These are phyloP conservation scores for Pogonognathellus flavescens DNA, from an alignment of 1,140 invertebrate species.

Conservation along the genomic window DNA sequence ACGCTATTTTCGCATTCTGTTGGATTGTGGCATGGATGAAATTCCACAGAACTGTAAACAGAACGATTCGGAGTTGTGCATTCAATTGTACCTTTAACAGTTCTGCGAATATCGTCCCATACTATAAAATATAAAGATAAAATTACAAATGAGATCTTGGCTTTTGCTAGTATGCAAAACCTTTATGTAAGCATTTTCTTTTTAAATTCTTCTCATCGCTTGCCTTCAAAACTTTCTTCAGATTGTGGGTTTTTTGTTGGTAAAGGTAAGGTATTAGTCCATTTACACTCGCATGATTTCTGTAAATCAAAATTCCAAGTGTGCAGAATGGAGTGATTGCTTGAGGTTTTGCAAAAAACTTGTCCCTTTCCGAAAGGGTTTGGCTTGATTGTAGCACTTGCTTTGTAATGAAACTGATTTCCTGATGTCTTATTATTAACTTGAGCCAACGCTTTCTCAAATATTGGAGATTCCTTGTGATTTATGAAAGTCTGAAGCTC, in stretches of 20 bases:
- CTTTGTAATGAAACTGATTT: not conserved
- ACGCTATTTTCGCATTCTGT: conserved; percentile 31
- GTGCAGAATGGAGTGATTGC: not conserved
- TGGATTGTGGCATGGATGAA: conserved; percentile 10
- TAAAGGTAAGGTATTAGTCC: not conserved
- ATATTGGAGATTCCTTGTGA: not conserved
- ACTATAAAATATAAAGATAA: not conserved
- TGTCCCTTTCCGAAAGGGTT: not conserved
- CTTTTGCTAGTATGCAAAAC: too few species aligned
- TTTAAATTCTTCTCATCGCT: too few species aligned
- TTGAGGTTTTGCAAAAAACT: conserved; percentile 18
- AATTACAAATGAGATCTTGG: too few species aligned
- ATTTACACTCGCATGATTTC: not conserved
- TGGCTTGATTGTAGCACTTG: not conserved
- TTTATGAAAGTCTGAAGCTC: not conserved
- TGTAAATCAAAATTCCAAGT: conserved; percentile 12
- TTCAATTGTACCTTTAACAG: not conserved
- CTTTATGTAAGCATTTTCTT: too few species aligned
- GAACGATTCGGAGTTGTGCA: not conserved
- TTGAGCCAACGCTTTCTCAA: too few species aligned
- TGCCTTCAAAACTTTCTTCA: too few species aligned
- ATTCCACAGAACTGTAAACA: not conserved
- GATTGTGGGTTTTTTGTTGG: not conserved
- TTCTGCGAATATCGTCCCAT: not conserved
- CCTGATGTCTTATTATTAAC: not conserved